Evolutionary conservation across 2,797 vertebrate genomes (phyloP), one percentile per base, ranked within the genome.

Genomic region (Allenopithecus nigroviridis): DNA sequence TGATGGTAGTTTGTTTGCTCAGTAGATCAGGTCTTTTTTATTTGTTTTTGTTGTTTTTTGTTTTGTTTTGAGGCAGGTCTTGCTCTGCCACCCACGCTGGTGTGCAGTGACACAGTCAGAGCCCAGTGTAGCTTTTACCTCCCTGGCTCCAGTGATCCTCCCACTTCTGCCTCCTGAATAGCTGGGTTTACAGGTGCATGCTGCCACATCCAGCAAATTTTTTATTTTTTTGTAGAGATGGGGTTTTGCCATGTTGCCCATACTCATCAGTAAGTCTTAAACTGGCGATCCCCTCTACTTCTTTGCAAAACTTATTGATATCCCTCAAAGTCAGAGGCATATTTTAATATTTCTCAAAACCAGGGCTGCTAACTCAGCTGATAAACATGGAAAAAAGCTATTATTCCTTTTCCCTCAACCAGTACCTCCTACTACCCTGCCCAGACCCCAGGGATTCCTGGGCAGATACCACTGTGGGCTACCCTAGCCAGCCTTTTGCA

Each of bases 261-360:
- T 68, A 68, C 61, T n/a, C 16, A 68, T 68, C 68, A 48, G 16
- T 36, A 64, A 12, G 5, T 90, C 89, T 92, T 83, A 91, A 92
- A 81, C 9, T 68, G 17, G 46, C n/a, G 21, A 70, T 48, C 6
- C 26, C 16, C 12, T 70, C 75, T 41, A 72, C 70, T 87, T 95
- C 36, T 30, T 19, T 72, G 26, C 50, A 92, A 90, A 94, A 39
- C 48, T 39, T 43, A 75, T 10, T 76, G 41, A 46, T 89, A 41
- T 7, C 28, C 21, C 43, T 3, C 33, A 55, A 85, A 50, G 26
- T 68, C 68, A 80, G 53, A 55, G 12, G 30, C 16, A 5, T 46
- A 64, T 81, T 78, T 93, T 83, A 79, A n/a, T 87, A 50, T 85
- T 96, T 94, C 83, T 91, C 28, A 46, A 24, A 84, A 57, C 39